Conservation (phyloP, 2,113 vertebrate genomes). For the Sebastes fasciatus region DNA sequence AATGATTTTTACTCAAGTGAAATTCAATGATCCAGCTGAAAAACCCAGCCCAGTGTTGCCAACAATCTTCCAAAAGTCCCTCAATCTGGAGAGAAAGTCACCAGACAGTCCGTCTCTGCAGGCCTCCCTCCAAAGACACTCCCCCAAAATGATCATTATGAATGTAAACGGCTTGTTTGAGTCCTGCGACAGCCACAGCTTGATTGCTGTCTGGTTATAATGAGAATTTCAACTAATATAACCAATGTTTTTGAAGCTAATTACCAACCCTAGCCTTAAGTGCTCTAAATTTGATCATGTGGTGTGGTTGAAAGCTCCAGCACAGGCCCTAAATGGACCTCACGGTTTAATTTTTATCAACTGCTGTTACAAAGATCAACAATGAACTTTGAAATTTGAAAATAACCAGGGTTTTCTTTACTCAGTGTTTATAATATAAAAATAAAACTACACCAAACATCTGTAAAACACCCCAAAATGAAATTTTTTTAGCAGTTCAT, state of each 20-base stretch:
- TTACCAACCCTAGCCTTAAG: no score
- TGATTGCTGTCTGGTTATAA: no score
- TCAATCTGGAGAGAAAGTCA: no score
- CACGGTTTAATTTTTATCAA: not conserved
- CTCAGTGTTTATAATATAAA: constrained; percentile 7
- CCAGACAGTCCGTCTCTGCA: no score
- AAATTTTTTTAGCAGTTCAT: not conserved
- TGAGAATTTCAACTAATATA: no score
- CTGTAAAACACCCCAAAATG: not conserved
- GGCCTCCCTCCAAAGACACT: no score
- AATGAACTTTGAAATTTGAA: not conserved
- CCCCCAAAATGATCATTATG: no score
- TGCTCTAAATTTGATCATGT: not conserved
- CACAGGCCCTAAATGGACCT: not conserved
- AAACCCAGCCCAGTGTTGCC: no score
- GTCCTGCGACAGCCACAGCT: no score
- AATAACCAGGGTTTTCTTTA: not conserved
- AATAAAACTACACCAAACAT: constrained; percentile 15
- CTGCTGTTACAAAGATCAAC: not conserved
- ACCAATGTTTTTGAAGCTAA: no score
- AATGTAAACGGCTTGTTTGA: no score
- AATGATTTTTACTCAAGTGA: not conserved
- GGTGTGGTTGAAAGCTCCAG: not conserved
- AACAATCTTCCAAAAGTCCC: no score
- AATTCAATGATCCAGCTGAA: not conserved